Base-by-base conservation (phyloP, 2,797 vertebrate genomes). In the Poeciliopsis paucimaculata region DNA sequence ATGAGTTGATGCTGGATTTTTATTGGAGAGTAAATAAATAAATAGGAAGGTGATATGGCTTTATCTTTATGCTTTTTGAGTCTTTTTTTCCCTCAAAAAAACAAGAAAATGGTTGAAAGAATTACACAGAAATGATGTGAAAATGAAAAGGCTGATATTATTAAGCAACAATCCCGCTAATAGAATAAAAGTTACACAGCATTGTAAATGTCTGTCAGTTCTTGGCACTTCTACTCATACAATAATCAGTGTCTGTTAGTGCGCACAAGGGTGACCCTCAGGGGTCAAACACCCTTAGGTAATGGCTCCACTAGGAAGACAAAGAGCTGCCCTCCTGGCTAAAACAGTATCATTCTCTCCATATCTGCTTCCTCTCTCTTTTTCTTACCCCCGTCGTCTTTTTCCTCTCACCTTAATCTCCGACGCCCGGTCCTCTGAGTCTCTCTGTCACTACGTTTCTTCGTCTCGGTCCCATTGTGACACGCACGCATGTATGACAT, bases 241-340 rank as follows among this genome's bases (percentile, higher is more conserved):
- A 46, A 77, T 86, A 77, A 85, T 91, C 77, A 47, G 80, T 73
- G 76, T 72, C 45, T 73, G 74, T 79, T 64, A 51, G 72, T 49
- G 78, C 39, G 60, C 20, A 43, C 84, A 46, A 75, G 82, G 51
- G 26, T 90, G 87, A 89, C 88, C 91, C 82, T 45, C 64, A 34
- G 86, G 84, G 89, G 82, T 90, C 86, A 88, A 76, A 82, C 62
- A 82, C 79, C 80, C 85, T 77, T 53, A 79, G 85, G 87, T 93
- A 94, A 94, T 93, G 85, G 87, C 89, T 92, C 90, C 86, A 92
- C 94, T 92, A 95, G 82, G 79, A 92, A 86, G 89, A 94, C 88
- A 86, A 85, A 93, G 89, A 88, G 84, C 87, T 84, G 55, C 82
- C 87, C 90, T 75, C 31, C 77, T 82, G 75, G 45, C 79, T 90